Conservation (phyloP, 2,797 vertebrate genomes). For the Remorina albescens region DNA sequence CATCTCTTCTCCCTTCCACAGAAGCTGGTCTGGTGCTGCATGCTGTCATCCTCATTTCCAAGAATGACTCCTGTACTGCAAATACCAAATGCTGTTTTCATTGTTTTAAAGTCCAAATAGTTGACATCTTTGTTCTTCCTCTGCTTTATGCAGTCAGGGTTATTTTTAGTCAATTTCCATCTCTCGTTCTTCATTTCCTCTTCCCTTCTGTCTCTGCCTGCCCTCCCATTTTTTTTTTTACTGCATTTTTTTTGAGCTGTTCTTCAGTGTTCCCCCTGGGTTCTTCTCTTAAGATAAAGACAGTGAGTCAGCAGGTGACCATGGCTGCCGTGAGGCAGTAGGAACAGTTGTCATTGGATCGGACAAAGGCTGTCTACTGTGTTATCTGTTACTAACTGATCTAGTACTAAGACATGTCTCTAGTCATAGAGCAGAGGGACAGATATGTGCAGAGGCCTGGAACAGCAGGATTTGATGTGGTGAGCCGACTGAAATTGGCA, state of each 20-base stretch:
- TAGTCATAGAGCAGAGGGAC: neutral
- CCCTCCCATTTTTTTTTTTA: slow-evolving; percentile 17
- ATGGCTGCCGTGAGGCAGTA: slow-evolving; percentile 15
- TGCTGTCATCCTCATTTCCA: neutral
- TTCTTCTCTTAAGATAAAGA: slow-evolving; percentile 12
- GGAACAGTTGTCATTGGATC: slow-evolving; percentile 14
- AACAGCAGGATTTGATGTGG: slow-evolving; percentile 9
- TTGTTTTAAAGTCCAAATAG: neutral
- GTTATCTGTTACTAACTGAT: too few species aligned
- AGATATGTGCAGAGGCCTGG: slow-evolving; percentile 11
- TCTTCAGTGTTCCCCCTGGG: slow-evolving; percentile 19
- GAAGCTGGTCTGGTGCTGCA: neutral
- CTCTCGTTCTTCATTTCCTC: slow-evolving; percentile 11
- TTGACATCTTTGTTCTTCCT: slow-evolving; percentile 3
- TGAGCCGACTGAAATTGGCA: neutral
- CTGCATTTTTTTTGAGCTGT: slow-evolving; percentile 26
- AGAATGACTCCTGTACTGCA: slow-evolving; percentile 6
- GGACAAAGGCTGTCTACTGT: slow-evolving; percentile 17
- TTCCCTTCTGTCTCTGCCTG: neutral
- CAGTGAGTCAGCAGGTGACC: slow-evolving; percentile 14
- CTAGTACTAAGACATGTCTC: neutral
- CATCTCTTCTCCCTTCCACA: neutral
- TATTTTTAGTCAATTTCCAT: slow-evolving; percentile 18
- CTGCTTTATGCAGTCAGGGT: slow-evolving; percentile 20
- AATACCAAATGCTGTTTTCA: slow-evolving; percentile 11